These are phyloP conservation scores for Staurois parvus DNA, from an alignment of 2,797 vertebrate genomes.

Conservation along the genomic window DNA sequence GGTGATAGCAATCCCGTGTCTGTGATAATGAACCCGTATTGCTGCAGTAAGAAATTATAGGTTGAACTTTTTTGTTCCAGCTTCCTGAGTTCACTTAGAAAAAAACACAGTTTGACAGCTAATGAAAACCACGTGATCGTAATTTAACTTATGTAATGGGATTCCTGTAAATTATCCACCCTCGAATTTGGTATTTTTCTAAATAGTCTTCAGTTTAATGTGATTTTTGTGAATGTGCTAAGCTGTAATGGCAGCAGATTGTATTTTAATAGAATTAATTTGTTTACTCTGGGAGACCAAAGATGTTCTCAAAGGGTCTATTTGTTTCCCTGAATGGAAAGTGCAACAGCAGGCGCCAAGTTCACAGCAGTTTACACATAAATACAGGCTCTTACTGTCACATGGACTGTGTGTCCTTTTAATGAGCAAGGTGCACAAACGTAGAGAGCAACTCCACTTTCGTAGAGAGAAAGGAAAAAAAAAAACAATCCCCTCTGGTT, in stretches of 20 bases:
- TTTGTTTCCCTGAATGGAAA: not conserved
- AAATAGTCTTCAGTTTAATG: conserved; percentile 35
- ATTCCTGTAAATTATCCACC: conserved; percentile 25
- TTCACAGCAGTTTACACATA: not conserved
- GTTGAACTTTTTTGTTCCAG: not conserved
- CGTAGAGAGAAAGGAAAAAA: too few relatives aligned
- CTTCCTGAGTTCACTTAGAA: not conserved
- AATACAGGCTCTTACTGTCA: not conserved
- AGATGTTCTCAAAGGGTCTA: not conserved
- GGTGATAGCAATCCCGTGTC: not conserved
- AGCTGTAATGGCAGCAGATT: conserved; percentile 20
- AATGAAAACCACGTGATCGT: conserved; percentile 1
- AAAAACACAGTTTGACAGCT: not conserved
- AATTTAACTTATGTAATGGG: conserved; percentile 5
- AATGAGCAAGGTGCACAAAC: too few relatives aligned
- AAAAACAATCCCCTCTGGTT: too few relatives aligned
- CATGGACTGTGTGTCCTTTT: not conserved
- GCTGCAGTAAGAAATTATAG: not conserved
- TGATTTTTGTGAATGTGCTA: not conserved
- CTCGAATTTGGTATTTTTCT: conserved; percentile 35
- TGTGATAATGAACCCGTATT: not conserved
- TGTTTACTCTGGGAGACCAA: not conserved
- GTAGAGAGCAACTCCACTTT: too few relatives aligned
- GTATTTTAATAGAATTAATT: conserved; percentile 32
- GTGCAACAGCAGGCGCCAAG: not conserved